Evolutionary conservation across 2,113 vertebrate species (phyloP), one percentile per base, ranked within the genome.

Genomic region (Chloebia gouldiae): DNA sequence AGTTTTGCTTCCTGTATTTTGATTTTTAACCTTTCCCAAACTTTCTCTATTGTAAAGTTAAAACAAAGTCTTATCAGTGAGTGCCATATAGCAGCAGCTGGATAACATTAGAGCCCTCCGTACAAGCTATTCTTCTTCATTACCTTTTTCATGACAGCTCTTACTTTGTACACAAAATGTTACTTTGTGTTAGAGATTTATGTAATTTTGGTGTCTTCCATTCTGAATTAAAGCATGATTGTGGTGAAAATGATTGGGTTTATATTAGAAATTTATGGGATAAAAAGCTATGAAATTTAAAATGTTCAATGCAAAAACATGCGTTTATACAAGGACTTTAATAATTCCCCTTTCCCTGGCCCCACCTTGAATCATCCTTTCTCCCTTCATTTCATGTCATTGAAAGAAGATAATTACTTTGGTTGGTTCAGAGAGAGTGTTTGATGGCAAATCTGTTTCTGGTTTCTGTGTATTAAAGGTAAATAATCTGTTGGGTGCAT

Each of bases 71-170:
- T 98, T 98, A 98, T 98, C 98, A 97, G 97, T 13, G 39, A 97
- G 90, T 96, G 95, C 90, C 98, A 97, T 97, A 95, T 97, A 97
- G 96, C 97, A 98, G 98, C 99, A 99, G 99, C 98, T 99, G 99
- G 98, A 98, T 98, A 98, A 97, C 98, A 99, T 99, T 99, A 99
- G 97, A 96, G 95, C 93, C 95, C 96, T 98, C 98, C 98, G 98
- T 98, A 98, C 81, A 93, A 98, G 98, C 98, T 98, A 98, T 99
- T 99, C 98, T 98, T 99, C 98, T 99, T 98, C 98, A 98, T 98
- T 98, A 98, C 97, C 95, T 98, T 97, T 97, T 98, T 97, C 96
- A 98, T 98, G 98, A 99, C 96, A 98, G 98, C 98, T 98, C 98
- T 98, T 98, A 98, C 86, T 98, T 97, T 95, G 90, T 89, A 92